Evolutionary conservation across 2,888 invertebrate species (phyloP), one percentile per base, ranked within the genome.

Genomic region (Plagodis pulveraria): DNA sequence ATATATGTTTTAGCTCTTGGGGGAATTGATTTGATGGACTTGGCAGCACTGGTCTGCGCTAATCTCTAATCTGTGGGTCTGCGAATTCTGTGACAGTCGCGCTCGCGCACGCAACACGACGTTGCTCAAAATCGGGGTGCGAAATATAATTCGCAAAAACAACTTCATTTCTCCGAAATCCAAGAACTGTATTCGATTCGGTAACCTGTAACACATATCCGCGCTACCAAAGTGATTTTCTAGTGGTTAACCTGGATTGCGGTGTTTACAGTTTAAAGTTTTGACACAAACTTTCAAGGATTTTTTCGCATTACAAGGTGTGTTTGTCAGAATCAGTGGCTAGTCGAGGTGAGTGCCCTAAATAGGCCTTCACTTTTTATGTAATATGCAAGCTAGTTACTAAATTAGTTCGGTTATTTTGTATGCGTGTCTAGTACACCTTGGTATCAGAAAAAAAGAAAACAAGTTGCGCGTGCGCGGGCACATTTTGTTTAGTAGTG

Each of bases 321-420:
- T 22, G 47, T 50, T 51, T 40, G 38, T 48, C 5, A 44, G 42
- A 40, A 34, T 58, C 38, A 35, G 6, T 12, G 40, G 41, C 43
- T 10, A 34, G 38, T 50, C 43, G 62, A 65, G 66, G 66, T 66
- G 56, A 66, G 63, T 66, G 63, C 22, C 58, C 61, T 54, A 56
- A 12, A 54, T 65, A 57, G 50, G 43, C 52, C 62, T 62, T 59
- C 56, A 46, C 38, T 52, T 57, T 50, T 55, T 58, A 42, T 46
- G 8, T 56, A 35, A 35, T 11, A 35, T 47, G 35, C 11, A 35
- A 6, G n/a, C 46, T 32, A 44, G 9, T 44, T 44, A n/a, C 1
- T n/a, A n/a, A n/a, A 1, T 5, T 7, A 32, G 22, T 7, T 8
- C 10, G 9, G 9, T 5, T 44, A 32, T 44, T 44, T 44, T 33